These are phyloP conservation scores for Macaria notata DNA, from an alignment of 2,888 invertebrate species.

Conservation along the genomic window DNA sequence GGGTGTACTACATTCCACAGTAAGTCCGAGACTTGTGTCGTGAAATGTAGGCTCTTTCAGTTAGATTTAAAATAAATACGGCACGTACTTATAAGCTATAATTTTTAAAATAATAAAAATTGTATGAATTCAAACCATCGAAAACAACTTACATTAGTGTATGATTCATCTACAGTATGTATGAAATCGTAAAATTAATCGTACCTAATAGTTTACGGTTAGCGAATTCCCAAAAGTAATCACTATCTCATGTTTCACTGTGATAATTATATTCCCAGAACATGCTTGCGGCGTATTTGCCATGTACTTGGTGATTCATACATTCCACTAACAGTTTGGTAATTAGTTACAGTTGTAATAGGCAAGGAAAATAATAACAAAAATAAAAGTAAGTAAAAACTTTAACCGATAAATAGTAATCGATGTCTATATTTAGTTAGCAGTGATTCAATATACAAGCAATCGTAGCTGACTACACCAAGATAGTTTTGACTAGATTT, in stretches of 20 bases:
- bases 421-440: not conserved
- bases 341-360: conserved; percentile 3
- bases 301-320: conserved; percentile 21
- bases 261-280: conserved; percentile 27
- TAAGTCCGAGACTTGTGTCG: too few species aligned
- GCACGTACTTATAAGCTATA: too few species aligned
- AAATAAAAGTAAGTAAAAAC: not conserved
- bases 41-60: too few species aligned
- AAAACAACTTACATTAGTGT: too few species aligned
- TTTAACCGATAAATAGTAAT: not conserved
- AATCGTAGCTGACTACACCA: too few species aligned
- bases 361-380: conserved; percentile 9
- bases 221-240: conserved; percentile 29
- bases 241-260: conserved; percentile 20
- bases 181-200: not conserved
- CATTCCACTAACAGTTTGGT: conserved; percentile 8
- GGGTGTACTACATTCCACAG: too few species aligned
- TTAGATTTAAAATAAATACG: too few species aligned
- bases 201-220: conserved; percentile 14
- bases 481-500: too few species aligned
- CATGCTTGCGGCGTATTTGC: conserved; percentile 5
- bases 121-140: too few species aligned
- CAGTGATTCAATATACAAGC: too few species aligned
- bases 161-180: too few species aligned
- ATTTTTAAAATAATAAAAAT: too few species aligned